Evolutionary conservation across 2,113 vertebrate species (phyloP), one percentile per base, ranked within the genome.

Genomic region (Scartelaos histophorus): DNA sequence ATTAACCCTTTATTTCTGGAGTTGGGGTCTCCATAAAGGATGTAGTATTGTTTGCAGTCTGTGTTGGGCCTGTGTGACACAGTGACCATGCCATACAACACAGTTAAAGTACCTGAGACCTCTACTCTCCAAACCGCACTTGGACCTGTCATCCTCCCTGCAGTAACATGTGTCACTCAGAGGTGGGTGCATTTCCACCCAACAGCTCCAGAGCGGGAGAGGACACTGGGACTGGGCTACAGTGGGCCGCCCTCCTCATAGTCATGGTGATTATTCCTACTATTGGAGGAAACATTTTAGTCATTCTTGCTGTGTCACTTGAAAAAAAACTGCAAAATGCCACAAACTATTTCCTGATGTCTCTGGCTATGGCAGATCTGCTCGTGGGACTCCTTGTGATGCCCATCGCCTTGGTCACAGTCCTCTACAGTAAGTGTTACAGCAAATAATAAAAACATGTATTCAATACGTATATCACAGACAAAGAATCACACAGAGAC

Each of bases 261-360:
- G 77, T 98, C 49, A 82, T 95, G 88, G 94, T 98, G 81, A 99
- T 99, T 87, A 94, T 98, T 70, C 97, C 97, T 72, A 99, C 98
- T 13, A 95, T 99, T 0, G 97, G 96, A 25, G 98, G 98, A 11
- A 99, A 99, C 79, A 96, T 98, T 75, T 94, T 99, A 11, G 98
- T 99, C 72, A 99, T 99, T 83, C 87, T 99, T 73, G 97, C 98
- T 0, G 95, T 99, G 45, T 97, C 96, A 2, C 89, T 98, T 80
- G 98, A 99, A 90, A 97, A 94, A 43, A 98, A 97, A 90, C 90
- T 99, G 71, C 98, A 99, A 70, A 97, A 98, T 10, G 98, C 97
- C 73, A 99, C 96, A 64, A 99, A 99, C 92, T 99, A 98, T 90
- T 99, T 99, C 84, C 91, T 99, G 81, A 98, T 96, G 54, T 99